Percentiles rank a stretch among this genome's conserved stretches.
Evolutionary conservation across 2,888 invertebrate species (phyloP).

Genomic region (Isoperla grammatica): DNA sequence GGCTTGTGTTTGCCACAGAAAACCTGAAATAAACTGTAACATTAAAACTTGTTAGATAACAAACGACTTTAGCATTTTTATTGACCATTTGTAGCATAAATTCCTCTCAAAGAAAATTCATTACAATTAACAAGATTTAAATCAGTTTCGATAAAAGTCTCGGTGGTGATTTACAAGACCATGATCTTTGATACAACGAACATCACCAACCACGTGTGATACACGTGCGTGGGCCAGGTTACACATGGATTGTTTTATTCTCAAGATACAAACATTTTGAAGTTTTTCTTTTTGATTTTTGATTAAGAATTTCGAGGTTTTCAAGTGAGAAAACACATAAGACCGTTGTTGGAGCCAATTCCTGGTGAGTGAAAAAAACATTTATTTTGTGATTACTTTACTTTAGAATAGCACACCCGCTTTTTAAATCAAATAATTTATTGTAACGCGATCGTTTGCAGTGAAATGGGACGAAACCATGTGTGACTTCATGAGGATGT

Average conservation of each 20-base stretch:
- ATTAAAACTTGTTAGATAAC: too few species aligned
- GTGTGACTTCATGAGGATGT: slow-evolving; percentile 64
- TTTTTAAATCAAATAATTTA: too few species aligned
- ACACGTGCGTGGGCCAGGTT: slow-evolving; percentile 16
- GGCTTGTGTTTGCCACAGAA: too few species aligned
- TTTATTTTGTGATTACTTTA: not conserved
- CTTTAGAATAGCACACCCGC: not conserved
- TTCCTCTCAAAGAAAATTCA: too few species aligned
- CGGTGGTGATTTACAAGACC: too few species aligned
- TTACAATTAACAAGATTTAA: too few species aligned
- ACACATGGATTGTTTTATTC: not conserved
- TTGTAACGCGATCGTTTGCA: slow-evolving; percentile 2
- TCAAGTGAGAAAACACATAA: slow-evolving; percentile 59
- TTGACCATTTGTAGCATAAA: too few species aligned
- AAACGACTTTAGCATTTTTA: too few species aligned
- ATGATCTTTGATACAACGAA: too few species aligned
- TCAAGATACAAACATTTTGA: not conserved
- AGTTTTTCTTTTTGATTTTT: slow-evolving; percentile 16
- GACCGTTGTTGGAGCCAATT: slow-evolving; percentile 53
- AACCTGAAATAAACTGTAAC: too few species aligned
- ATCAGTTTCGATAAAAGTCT: too few species aligned
- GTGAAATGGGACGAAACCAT: slow-evolving; percentile 64
- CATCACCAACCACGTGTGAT: too few species aligned
- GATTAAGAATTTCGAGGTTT: slow-evolving; percentile 64
- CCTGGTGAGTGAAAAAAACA: slow-evolving; percentile 19